phyloP scores from a whole-genome alignment of 1,140 invertebrate species.

The Zaprionus nigranus region DNA sequence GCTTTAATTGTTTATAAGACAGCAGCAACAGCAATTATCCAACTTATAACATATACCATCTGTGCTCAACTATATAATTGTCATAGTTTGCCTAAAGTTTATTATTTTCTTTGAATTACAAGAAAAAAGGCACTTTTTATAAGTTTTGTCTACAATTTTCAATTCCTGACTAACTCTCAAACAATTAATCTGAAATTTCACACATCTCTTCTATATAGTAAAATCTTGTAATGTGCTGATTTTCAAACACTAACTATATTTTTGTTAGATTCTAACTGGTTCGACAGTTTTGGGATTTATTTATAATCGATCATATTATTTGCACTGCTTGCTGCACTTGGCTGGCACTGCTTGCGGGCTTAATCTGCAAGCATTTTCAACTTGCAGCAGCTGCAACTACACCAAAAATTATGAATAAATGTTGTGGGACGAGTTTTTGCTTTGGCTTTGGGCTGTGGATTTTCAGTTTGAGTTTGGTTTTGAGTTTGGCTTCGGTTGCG shows the following conservation, averaged over 20 bases:
- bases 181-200: not conserved
- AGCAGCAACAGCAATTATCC: not conserved
- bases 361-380: conserved; percentile 11
- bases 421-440: conserved; percentile 60
- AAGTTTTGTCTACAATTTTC: too few relatives aligned
- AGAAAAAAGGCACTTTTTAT: too few relatives aligned
- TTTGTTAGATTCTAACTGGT: not conserved
- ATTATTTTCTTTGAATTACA: too few relatives aligned
- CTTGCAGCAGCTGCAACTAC: conserved; percentile 27
- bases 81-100: not conserved
- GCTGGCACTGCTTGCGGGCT: conserved; percentile 20
- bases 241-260: not conserved
- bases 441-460: conserved; percentile 13
- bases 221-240: not conserved
- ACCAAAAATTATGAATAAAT: conserved; percentile 63
- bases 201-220: not conserved
- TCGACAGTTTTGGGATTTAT: not conserved
- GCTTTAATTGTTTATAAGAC: conserved; percentile 1
- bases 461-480: too few relatives aligned
- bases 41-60: not conserved
- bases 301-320: not conserved
- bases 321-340: conserved; percentile 17
- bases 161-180: too few relatives aligned
- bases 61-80: too few relatives aligned
- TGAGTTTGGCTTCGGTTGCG: conserved; percentile 48